Evolutionary conservation across 2,888 invertebrate genomes (phyloP).

Genomic region (Acanthoscelides obtectus): DNA sequence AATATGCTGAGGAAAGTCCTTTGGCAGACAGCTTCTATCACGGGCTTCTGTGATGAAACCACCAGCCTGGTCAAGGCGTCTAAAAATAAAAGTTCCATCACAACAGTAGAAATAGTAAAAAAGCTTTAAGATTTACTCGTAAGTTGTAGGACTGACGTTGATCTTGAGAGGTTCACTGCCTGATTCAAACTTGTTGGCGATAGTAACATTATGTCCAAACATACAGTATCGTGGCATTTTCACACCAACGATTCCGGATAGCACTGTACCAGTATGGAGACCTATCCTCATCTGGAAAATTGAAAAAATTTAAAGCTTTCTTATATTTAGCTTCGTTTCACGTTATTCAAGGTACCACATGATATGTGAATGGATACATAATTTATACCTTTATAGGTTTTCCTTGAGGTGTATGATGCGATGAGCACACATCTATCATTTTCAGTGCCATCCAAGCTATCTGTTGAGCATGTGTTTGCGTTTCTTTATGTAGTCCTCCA

Average conservation of each 20-base stretch:
- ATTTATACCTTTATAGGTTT: slow-evolving; percentile 89
- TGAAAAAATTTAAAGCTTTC: too few relatives aligned
- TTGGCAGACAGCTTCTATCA: slow-evolving; percentile 72
- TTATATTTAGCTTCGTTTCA: too few relatives aligned
- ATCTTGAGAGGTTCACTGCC: slow-evolving; percentile 86
- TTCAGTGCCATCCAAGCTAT: slow-evolving; percentile 95
- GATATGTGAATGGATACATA: too few relatives aligned
- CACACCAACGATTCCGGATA: slow-evolving; percentile 91
- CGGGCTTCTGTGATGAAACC: slow-evolving; percentile 76
- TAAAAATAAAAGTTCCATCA: slow-evolving; percentile 45
- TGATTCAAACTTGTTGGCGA: slow-evolving; percentile 95
- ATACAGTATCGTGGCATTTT: slow-evolving; percentile 93
- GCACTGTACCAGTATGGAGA: slow-evolving; percentile 86
- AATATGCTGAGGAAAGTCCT: slow-evolving; percentile 74
- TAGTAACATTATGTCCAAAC: slow-evolving; percentile 91
- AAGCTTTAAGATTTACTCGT: slow-evolving; percentile 58
- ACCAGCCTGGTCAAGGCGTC: slow-evolving; percentile 69
- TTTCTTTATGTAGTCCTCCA: slow-evolving; percentile 83
- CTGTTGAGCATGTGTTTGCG: slow-evolving; percentile 85
- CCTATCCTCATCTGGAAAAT: slow-evolving; percentile 85
- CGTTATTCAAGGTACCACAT: too few relatives aligned
- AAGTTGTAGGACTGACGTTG: slow-evolving; percentile 90
- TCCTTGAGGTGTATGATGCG: slow-evolving; percentile 86
- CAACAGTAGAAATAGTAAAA: too few relatives aligned
- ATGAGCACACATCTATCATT: slow-evolving; percentile 87